Conservation (phyloP, 1,140 invertebrate species). For the Lepidotrigona ventralis region DNA sequence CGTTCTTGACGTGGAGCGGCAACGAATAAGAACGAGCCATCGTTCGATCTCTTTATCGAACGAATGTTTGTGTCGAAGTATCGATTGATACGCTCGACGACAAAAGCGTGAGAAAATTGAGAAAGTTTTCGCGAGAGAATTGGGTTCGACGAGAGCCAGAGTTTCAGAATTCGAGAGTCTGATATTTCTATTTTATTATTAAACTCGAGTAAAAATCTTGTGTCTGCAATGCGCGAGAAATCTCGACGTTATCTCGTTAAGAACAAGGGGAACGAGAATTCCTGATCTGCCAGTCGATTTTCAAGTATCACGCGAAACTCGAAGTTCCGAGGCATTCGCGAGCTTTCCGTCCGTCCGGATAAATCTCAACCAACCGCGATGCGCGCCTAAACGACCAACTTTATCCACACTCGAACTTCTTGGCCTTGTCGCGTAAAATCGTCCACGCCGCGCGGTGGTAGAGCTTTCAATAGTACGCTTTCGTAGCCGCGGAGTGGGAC, state of each 20-base stretch:
- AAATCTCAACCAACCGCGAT: not conserved
- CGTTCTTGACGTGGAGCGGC: no score
- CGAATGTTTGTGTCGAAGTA: not conserved
- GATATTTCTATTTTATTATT: no score
- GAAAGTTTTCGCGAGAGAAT: not conserved
- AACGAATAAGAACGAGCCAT: not conserved
- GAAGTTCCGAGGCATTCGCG: not conserved
- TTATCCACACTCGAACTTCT: not conserved
- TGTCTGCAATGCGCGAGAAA: not conserved
- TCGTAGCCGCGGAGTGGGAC: slow-evolving; percentile 32
- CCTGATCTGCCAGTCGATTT: not conserved
- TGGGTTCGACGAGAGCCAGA: not conserved
- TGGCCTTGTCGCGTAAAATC: slow-evolving; percentile 10
- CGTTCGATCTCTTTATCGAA: not conserved
- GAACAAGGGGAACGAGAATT: not conserved
- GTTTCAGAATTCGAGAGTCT: not conserved
- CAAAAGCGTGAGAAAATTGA: not conserved
- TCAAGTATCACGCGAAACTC: not conserved
- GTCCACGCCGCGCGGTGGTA: slow-evolving; percentile 38
- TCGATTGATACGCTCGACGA: not conserved
- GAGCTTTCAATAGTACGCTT: slow-evolving; percentile 66
- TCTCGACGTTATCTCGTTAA: not conserved
- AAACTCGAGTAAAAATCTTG: no score
- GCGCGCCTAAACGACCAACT: not conserved
- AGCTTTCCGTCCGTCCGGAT: not conserved